phyloP scores from a whole-genome alignment of 2,113 vertebrate genomes.

The Pollimyrus isidori region DNA sequence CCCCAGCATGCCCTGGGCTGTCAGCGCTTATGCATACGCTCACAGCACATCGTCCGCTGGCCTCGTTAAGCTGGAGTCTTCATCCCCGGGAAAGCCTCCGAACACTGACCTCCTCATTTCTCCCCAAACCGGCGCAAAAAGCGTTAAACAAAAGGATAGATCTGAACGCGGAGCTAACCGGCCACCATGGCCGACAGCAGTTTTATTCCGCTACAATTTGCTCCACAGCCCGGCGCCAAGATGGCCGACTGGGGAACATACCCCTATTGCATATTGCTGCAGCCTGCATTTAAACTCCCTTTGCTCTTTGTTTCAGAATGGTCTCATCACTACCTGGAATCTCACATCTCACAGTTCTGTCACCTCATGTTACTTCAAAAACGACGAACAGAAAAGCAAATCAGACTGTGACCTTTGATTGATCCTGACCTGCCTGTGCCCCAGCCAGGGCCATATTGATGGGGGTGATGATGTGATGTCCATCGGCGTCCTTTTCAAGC shows the following conservation, averaged over 20 bases:
- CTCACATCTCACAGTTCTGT: not conserved
- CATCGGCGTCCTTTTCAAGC: conserved; percentile 61
- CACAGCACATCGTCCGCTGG: conserved; percentile 58
- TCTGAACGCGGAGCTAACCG: not conserved
- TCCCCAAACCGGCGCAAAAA: conserved; percentile 36
- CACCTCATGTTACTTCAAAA: conserved; percentile 25
- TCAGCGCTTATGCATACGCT: conserved; percentile 51
- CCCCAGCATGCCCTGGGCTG: conserved; percentile 49
- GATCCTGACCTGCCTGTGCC: conserved; percentile 38
- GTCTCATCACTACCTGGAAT: not conserved
- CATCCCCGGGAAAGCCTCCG: not conserved
- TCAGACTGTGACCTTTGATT: conserved; percentile 62
- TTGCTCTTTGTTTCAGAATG: not conserved
- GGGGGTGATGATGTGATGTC: conserved; percentile 63
- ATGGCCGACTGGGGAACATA: not conserved
- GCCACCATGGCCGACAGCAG: not conserved
- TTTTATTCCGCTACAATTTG: not conserved
- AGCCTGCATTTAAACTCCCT: not conserved
- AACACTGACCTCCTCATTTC: conserved; percentile 35
- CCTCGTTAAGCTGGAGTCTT: conserved; percentile 43
- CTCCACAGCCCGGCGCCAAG: not conserved
- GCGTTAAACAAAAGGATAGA: not conserved
- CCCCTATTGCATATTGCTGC: not conserved
- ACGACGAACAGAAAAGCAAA: conserved; percentile 31
- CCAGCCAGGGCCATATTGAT: conserved; percentile 35